Percentiles rank a stretch among this genome's conserved stretches.
Conservation (phyloP, 1,140 invertebrate species). For the Gryon sp. region DNA sequence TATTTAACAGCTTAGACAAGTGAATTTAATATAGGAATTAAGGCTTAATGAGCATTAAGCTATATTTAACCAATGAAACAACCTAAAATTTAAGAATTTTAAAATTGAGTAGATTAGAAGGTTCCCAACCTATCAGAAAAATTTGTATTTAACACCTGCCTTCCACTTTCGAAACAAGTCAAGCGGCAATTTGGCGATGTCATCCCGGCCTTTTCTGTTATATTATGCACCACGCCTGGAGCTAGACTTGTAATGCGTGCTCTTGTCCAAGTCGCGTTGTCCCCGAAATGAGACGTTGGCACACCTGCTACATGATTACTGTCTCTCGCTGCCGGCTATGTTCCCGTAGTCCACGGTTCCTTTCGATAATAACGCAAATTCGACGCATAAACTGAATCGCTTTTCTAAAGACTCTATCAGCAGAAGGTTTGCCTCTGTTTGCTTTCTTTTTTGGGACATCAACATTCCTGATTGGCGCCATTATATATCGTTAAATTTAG, state of each 20-base stretch:
- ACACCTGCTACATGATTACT: conserved; percentile 59
- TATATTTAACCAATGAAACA: conserved; percentile 2
- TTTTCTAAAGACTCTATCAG: conserved; percentile 39
- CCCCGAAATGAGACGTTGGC: conserved; percentile 60
- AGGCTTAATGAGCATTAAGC: not conserved
- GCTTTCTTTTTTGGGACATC: conserved; percentile 7
- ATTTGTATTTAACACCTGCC: conserved; percentile 53
- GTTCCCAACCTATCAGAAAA: not conserved
- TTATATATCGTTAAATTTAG: conserved; percentile 8
- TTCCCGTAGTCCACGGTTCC: conserved; percentile 8
- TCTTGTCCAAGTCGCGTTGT: conserved; percentile 56
- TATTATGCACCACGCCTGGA: conserved; percentile 31
- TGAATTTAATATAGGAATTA: not conserved
- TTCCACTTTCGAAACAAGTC: conserved; percentile 14
- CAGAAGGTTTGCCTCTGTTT: not conserved
- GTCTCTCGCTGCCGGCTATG: conserved; percentile 37
- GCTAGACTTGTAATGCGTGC: conserved; percentile 51
- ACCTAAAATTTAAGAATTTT: too few species aligned
- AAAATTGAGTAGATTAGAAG: too few species aligned
- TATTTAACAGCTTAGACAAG: conserved; percentile 19
- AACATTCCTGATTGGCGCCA: conserved; percentile 14
- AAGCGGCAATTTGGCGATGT: conserved; percentile 38
- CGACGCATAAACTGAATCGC: conserved; percentile 10
- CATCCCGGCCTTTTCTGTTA: conserved; percentile 26
- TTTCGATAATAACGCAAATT: conserved; percentile 56